Evolutionary conservation across 30 jellyfish, hydroid and myxozoan genomes (phyloP).

Genomic region (Hydractinia symbiolongicarpus): DNA sequence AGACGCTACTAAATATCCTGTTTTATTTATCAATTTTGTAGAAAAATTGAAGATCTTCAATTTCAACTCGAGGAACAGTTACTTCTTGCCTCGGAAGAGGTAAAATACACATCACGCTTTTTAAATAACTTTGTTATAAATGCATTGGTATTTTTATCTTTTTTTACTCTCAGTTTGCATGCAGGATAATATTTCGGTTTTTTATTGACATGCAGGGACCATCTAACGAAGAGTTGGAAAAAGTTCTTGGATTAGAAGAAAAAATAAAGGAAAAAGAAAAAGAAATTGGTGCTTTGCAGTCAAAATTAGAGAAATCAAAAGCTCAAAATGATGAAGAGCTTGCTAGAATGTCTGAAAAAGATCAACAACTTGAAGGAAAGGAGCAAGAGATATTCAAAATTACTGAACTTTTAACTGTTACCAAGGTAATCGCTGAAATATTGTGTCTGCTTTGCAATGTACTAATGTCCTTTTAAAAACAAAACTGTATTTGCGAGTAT

Average conservation of each 20-base stretch:
- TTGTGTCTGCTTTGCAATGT: too few relatives aligned
- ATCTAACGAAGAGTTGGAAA: constrained; percentile 52
- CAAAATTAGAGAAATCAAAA: constrained; percentile 31
- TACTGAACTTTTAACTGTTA: constrained; percentile 16
- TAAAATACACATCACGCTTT: not conserved
- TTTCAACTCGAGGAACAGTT: constrained; percentile 88
- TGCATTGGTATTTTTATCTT: not conserved
- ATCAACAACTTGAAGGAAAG: constrained; percentile 11
- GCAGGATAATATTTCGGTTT: too few relatives aligned
- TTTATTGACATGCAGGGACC: constrained; percentile 38
- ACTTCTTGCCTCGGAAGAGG: constrained; percentile 45
- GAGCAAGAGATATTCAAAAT: constrained; percentile 13
- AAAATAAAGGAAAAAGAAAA: constrained; percentile 36
- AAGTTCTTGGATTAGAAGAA: constrained; percentile 31
- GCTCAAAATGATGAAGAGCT: constrained; percentile 10
- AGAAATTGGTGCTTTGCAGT: constrained; percentile 31
- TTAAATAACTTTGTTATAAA: not conserved
- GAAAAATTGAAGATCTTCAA: constrained; percentile 84
- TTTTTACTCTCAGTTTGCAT: not conserved
- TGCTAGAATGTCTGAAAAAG: constrained; percentile 14
- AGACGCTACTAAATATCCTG: not conserved
- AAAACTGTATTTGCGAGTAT: too few relatives aligned
- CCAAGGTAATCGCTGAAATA: constrained; percentile 10
- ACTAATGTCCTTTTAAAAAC: too few relatives aligned
- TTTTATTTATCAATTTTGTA: constrained; percentile 8